Base-by-base conservation (phyloP, 2,797 vertebrate genomes). In the Carcharodon carcharias region DNA sequence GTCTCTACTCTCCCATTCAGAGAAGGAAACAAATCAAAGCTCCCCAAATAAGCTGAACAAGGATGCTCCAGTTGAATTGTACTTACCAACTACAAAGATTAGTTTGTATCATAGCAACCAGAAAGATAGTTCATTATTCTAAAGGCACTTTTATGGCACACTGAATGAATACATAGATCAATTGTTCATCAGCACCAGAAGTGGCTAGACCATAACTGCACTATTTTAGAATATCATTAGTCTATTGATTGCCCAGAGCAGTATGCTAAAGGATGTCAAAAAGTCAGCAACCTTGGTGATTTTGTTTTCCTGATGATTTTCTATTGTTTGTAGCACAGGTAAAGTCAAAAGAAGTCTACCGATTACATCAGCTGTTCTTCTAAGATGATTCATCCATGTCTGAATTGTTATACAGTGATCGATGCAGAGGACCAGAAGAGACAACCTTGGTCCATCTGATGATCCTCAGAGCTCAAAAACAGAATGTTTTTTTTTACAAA, bases 131-230 rank as follows among this genome's bases (percentile, higher is more conserved):
- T 77, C n/a, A 93, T 67, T 77, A 73, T 71, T 95, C 31, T 77
- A 71, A 95, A 73, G 69, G 31, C 69, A 95, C 16, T 95, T 95
- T 71, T 23, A 77, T 50, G 94, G 45, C 94, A 73, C 12, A 77
- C 3, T 95, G 69, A 95, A 56, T 71, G 94, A 95, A 95, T 71
- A 50, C 65, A 95, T 95, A 6, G 50, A 95, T 95, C 69, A 71
- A 93, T 26, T 73, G 40, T 31, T 95, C 67, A 71, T 31, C 45
- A 18, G 9, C 67, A 95, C 45, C 26, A 16, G 28, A 95, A 95
- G 26, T 28, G 45, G 35, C 12, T 35, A 50, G 67, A 50, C 12
- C n/a, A 54, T 56, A 56, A 95, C 14, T 73, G 4, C 23, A 73
- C 6, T 73, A 54, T 28, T 73, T 95, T 58, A 31, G 14, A 54